Conservation (phyloP, 2,113 vertebrate genomes). For the Tichodroma muraria region DNA sequence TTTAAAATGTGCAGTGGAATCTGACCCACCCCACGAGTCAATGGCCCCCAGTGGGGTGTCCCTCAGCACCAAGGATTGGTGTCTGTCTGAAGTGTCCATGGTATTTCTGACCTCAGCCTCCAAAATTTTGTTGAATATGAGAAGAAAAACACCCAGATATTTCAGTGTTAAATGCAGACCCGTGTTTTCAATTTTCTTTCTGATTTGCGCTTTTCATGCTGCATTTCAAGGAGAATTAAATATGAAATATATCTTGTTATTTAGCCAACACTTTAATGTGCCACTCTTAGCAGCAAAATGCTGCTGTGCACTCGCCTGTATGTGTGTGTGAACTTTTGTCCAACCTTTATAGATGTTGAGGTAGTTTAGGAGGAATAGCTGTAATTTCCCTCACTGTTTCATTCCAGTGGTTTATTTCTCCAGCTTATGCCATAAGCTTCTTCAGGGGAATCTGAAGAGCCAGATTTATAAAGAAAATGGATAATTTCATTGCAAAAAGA, state of each 20-base stretch:
- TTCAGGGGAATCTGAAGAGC: background rate
- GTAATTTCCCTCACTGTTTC: constrained; percentile 22
- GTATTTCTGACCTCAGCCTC: background rate
- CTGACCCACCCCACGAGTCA: accelerated
- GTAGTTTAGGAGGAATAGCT: background rate
- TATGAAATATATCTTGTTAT: background rate
- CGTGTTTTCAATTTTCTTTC: background rate
- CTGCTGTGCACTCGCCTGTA: background rate
- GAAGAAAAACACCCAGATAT: background rate
- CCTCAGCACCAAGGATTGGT: background rate
- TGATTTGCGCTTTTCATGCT: background rate
- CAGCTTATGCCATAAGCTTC: background rate
- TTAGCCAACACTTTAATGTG: background rate
- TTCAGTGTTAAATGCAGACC: background rate
- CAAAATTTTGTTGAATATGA: background rate
- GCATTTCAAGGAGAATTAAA: background rate
- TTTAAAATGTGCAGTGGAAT: background rate
- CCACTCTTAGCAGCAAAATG: background rate
- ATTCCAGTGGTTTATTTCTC: constrained; percentile 22
- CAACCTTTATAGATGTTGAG: background rate
- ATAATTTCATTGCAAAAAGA: constrained; percentile 37
- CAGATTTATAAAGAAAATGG: background rate
- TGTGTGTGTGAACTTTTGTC: background rate
- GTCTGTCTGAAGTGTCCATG: background rate
- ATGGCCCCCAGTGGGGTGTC: background rate